Base-by-base conservation (phyloP, 2,113 vertebrate genomes). In the Perca flavescens region DNA sequence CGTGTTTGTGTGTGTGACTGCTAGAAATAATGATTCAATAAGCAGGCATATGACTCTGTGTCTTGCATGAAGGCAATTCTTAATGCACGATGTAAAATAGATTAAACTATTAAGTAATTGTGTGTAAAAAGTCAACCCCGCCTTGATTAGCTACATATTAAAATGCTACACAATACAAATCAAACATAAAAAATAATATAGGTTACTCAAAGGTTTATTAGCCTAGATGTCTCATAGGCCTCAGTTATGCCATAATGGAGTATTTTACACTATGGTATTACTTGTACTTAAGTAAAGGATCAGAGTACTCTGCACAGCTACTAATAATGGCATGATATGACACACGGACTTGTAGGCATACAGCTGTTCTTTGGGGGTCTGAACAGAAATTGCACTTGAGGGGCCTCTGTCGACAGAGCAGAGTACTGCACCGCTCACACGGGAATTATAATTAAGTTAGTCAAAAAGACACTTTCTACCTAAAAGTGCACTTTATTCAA, bases 401-500 rank as follows among this genome's bases (percentile, higher is more conserved):
- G 10, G 82, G 3, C 89, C 84, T 75, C 91, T 90, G 47, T 77
- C 36, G 82, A 15, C 57, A 43, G 47, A 82, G 53, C 49, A 36
- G 15, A 46, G 77, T 75, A 86, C 60, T 77, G 60, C 79, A 70
- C 3, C 6, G 0, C 3, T n/a, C 2, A 22, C 14, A 19, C 65
- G n/a, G 22, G 0, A 49, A 31, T 9, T 14, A 3, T 7, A n/a
- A 13, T 19, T 12, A 1, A 10, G 7, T 62, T 50, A 3, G 36
- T 57, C 21, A 53, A 1, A 14, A 25, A 4, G 11, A 43, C 9
- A 9, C 15, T 16, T 53, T n/a, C 28, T 21, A 22, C 47, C 5
- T 34, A 1, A 6, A 31, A 68, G 8, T 22, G 11, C 8, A 3
- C 12, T 61, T 46, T 36, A 50, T 36, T 62, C 3, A 36, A 36